Conservation (phyloP, 1,140 invertebrate species). For the Teleogryllus occipitalis region DNA sequence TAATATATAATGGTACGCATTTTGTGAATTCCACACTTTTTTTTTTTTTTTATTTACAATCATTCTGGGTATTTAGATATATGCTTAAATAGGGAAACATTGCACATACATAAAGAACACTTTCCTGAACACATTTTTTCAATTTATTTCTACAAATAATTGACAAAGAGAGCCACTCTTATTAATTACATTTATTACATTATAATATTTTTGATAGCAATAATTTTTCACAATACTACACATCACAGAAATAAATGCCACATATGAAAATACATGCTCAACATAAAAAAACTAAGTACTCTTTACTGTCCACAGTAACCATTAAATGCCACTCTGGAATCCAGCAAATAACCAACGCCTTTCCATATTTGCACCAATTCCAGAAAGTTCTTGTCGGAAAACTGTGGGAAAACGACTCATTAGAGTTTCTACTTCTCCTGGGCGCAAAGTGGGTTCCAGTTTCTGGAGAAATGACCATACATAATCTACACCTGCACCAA, state of each 20-base stretch:
- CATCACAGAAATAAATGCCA: background rate
- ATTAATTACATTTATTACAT: no score
- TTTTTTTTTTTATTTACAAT: no score
- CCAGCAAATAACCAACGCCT: conserved; percentile 68
- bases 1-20: no score
- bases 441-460: conserved; percentile 54
- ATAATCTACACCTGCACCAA: conserved; percentile 75
- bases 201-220: no score
- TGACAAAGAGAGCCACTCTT: no score
- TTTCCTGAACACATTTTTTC: no score
- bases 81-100: no score
- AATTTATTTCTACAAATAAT: no score
- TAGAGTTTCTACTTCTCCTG: conserved; percentile 63
- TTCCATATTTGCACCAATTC: conserved; percentile 68
- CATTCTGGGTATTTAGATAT: no score
- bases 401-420: conserved; percentile 65
- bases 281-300: background rate
- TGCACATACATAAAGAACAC: no score
- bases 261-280: background rate
- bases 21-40: no score
- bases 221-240: no score
- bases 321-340: conserved; percentile 34
- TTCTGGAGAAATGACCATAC: conserved; percentile 77
- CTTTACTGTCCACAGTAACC: background rate
- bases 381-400: conserved; percentile 64